Evolutionary conservation across 2,888 invertebrate genomes (phyloP), one percentile per base, ranked within the genome.

Genomic region (Timema cristinae): DNA sequence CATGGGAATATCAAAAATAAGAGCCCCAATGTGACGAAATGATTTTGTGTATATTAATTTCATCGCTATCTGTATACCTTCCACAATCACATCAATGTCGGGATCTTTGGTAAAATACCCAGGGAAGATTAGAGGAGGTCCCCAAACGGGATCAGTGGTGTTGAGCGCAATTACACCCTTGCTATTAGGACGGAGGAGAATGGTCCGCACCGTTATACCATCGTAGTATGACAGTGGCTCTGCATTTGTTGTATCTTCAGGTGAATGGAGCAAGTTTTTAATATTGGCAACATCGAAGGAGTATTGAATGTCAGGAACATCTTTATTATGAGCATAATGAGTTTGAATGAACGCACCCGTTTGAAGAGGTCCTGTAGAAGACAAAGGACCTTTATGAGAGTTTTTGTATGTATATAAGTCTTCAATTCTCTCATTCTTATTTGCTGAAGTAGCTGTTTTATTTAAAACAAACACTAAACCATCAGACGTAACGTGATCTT

Each of bases 401-500:
- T 75, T 71, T 66, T 77, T 73, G 71, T 76, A 79, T 48, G 75
- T 67, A 69, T 77, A 68, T 6, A 77, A 74, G 69, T 79, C 78
- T 7, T 69, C 52, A 7, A 75, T 74, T 67, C 75, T 77, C 67
- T 76, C 70, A 16, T 76, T 61, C 68, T 75, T 75, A 9, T 75
- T 69, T 13, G 74, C 76, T 13, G 76, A 73, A 2, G 78, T 79
- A 13, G 76, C 75, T 5, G 79, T 80, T 63, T 80, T 77, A 47
- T 79, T 77, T 7, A 90, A 78, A 1, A 84, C 84, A 73, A 88
- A 79, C 0, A 87, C 78, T 2, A 89, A 81, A 4, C 86, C 87
- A 76, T 87, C 87, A 8, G 87, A 85, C 0, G 91, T 91, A 0
- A 91, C 85, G 78, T 93, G 92, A 78, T 92, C 90, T 78, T 85